phyloP scores from a whole-genome alignment of 2,797 vertebrate genomes.

The Tympanoctomys barrerae region DNA sequence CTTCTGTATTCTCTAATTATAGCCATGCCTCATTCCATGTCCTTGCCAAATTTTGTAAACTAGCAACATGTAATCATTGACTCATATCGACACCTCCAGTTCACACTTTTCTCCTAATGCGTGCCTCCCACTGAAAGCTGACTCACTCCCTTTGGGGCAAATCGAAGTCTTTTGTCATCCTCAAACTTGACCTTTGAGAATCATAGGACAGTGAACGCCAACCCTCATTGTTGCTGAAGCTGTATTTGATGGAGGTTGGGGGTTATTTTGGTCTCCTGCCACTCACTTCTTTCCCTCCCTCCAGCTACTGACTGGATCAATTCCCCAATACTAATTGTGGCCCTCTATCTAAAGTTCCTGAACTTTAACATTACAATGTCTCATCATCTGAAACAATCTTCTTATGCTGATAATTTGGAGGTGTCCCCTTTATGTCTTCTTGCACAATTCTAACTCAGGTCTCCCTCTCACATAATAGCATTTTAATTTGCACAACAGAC shows the following conservation, averaged over 20 bases:
- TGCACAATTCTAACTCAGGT: background rate
- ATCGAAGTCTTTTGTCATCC: background rate
- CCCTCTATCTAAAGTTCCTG: background rate
- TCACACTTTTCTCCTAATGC: background rate
- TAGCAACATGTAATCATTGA: background rate
- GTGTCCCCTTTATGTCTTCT: background rate
- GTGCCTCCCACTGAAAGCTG: background rate
- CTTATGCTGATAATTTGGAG: background rate
- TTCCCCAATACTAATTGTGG: background rate
- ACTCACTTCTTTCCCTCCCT: background rate
- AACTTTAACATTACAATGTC: background rate
- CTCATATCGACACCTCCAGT: background rate
- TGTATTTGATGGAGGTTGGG: background rate
- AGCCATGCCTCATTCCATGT: background rate
- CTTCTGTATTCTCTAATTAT: background rate
- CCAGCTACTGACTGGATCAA: background rate
- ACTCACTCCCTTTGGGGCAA: background rate
- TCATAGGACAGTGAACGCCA: background rate
- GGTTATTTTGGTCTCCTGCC: background rate
- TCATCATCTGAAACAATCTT: background rate
- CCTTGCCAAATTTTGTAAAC: background rate
- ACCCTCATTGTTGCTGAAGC: background rate
- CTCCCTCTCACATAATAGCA: background rate
- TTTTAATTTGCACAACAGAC: background rate
- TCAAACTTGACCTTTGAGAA: conserved; percentile 7